These are phyloP conservation scores for Colletes latitarsis DNA, from an alignment of 1,140 invertebrate species.

Conservation along the genomic window DNA sequence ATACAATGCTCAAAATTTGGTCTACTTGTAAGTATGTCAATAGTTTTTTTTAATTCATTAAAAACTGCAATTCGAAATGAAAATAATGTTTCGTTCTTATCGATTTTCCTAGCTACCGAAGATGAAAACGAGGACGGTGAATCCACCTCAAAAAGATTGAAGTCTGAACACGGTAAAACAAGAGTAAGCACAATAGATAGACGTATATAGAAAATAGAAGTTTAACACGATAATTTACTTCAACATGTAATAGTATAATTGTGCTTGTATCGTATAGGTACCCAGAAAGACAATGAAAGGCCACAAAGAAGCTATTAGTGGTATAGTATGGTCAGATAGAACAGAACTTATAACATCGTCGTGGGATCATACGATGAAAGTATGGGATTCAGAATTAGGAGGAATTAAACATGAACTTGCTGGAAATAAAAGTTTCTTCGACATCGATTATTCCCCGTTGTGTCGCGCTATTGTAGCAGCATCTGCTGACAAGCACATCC, in stretches of 20 bases:
- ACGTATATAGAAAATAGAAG: constrained; percentile 7
- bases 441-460: constrained; percentile 90
- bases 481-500: constrained; percentile 93
- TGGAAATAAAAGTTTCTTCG: constrained; percentile 96
- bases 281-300: constrained; percentile 94
- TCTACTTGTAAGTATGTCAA: constrained; percentile 83
- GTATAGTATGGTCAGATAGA: constrained; percentile 90
- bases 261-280: constrained; percentile 81
- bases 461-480: constrained; percentile 90
- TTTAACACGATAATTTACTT: constrained; percentile 18
- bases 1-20: constrained; percentile 91
- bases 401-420: constrained; percentile 91
- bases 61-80: not conserved
- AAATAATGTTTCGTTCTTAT: constrained; percentile 34
- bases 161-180: constrained; percentile 73
- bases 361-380: constrained; percentile 97
- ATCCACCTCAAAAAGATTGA: constrained; percentile 80
- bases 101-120: constrained; percentile 66
- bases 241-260: constrained; percentile 3
- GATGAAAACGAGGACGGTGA: constrained; percentile 77
- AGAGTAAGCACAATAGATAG: constrained; percentile 65
- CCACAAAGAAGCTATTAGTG: constrained; percentile 94
- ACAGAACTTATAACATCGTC: constrained; percentile 91
- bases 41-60: not conserved
- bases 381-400: constrained; percentile 96